Conservation (phyloP, 1,140 invertebrate genomes). For the Musca vetustissima region DNA sequence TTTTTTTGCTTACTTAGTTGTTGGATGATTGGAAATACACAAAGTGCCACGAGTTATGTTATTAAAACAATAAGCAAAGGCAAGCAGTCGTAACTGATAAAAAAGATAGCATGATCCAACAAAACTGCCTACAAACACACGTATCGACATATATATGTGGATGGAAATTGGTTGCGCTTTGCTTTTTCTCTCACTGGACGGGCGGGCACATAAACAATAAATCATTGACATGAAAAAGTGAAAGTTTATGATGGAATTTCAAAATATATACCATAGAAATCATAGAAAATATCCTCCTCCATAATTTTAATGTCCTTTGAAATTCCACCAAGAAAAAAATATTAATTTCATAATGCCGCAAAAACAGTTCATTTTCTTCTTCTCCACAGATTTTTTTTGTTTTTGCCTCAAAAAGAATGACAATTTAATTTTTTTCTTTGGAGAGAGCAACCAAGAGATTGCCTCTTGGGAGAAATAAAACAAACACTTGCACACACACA, state of each 20-base stretch:
- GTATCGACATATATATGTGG: too few species aligned
- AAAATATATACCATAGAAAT: background rate
- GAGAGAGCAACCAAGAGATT: background rate
- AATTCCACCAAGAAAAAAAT: too few species aligned
- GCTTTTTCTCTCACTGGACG: background rate
- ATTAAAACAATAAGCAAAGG: background rate
- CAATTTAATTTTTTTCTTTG: slow-evolving; percentile 20
- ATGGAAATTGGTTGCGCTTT: too few species aligned
- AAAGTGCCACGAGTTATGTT: slow-evolving; percentile 12
- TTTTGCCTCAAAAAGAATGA: slow-evolving; percentile 2
- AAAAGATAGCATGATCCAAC: background rate
- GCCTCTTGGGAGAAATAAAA: background rate
- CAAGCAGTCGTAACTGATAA: background rate
- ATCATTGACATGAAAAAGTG: slow-evolving; percentile 3
- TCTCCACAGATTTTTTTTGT: background rate
- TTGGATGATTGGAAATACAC: too few species aligned
- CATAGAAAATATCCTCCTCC: too few species aligned
- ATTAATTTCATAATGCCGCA: too few species aligned
- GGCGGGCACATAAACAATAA: background rate
- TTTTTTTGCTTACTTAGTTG: too few species aligned
- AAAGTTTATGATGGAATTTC: background rate
- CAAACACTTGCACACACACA: background rate
- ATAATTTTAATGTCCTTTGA: too few species aligned
- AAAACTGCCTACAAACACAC: background rate
- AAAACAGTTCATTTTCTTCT: background rate